phyloP scores from a whole-genome alignment of 1,140 invertebrate genomes.

The Nylanderia fulva region DNA sequence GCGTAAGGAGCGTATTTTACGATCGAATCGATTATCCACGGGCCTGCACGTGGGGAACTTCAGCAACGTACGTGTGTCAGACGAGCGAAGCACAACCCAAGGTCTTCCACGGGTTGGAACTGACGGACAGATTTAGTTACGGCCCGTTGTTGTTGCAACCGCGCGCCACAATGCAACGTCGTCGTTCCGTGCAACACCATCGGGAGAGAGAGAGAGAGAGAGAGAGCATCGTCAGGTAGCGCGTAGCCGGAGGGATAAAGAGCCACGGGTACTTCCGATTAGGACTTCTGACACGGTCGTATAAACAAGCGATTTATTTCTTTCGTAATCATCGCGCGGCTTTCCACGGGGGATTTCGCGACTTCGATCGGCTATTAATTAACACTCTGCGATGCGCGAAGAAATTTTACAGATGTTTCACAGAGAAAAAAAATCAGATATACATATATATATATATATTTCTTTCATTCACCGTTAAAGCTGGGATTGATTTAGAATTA shows the following conservation, averaged over 20 bases:
- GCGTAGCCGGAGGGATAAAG: constrained; percentile 65
- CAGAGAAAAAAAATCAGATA: background rate
- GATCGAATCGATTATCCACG: constrained; percentile 83
- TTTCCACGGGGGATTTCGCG: background rate
- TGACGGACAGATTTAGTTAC: constrained; percentile 74
- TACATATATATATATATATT: background rate
- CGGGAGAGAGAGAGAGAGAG: too few relatives aligned
- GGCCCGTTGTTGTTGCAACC: constrained; percentile 62
- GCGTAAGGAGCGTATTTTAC: constrained; percentile 80
- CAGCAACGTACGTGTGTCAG: constrained; percentile 78
- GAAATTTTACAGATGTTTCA: background rate
- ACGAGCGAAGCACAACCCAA: constrained; percentile 72
- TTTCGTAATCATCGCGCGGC: constrained; percentile 45
- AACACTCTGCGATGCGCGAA: background rate
- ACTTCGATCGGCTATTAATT: constrained; percentile 20
- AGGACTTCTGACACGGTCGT: constrained; percentile 54
- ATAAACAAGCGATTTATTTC: constrained; percentile 58
- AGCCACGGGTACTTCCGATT: constrained; percentile 55
- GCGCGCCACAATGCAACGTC: constrained; percentile 52
- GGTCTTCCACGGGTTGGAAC: constrained; percentile 78
- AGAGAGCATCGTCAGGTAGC: constrained; percentile 41
- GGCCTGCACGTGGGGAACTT: constrained; percentile 76
- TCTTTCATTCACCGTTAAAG: background rate
- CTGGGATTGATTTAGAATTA: background rate
- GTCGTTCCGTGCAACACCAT: constrained; percentile 61